These are phyloP conservation scores for Clarias laeviceps DNA, from an alignment of 2,797 vertebrate genomes.

Conservation along the genomic window DNA sequence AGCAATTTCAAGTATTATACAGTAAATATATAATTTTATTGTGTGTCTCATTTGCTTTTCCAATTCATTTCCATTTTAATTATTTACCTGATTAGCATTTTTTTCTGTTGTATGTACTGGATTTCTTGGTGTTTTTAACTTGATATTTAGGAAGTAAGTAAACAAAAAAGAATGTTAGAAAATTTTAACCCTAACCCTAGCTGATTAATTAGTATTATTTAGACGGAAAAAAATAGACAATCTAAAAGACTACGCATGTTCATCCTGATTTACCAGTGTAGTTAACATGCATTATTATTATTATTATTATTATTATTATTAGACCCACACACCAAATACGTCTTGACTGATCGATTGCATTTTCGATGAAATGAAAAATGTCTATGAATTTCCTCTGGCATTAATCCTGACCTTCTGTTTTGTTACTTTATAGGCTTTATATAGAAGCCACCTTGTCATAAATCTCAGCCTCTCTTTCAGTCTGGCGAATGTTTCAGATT, in stretches of 20 bases:
- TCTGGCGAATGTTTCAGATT: constrained; percentile 10
- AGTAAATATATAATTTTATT: background rate
- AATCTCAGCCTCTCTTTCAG: constrained; percentile 15
- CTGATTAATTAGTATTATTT: background rate
- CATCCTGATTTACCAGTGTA: background rate
- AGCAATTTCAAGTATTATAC: background rate
- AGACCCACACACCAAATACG: background rate
- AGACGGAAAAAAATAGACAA: background rate
- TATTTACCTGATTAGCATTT: background rate
- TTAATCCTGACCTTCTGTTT: background rate
- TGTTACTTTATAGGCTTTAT: constrained; percentile 30
- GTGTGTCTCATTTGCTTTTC: background rate
- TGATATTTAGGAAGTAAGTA: background rate
- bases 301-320: no score
- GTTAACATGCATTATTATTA: background rate
- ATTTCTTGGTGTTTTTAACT: background rate
- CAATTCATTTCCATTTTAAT: background rate
- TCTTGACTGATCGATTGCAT: constrained; percentile 19
- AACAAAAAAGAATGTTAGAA: background rate
- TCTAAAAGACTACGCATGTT: background rate
- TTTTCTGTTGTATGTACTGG: background rate
- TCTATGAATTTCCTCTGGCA: constrained; percentile 8
- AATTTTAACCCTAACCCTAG: no score
- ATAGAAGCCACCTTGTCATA: constrained; percentile 42
- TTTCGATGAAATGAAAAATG: constrained; percentile 10